A percentile compares a stretch with the other conserved stretches of the same genome.
Conservation (phyloP, 2,797 vertebrate species). For the Heliangelus exortis region DNA sequence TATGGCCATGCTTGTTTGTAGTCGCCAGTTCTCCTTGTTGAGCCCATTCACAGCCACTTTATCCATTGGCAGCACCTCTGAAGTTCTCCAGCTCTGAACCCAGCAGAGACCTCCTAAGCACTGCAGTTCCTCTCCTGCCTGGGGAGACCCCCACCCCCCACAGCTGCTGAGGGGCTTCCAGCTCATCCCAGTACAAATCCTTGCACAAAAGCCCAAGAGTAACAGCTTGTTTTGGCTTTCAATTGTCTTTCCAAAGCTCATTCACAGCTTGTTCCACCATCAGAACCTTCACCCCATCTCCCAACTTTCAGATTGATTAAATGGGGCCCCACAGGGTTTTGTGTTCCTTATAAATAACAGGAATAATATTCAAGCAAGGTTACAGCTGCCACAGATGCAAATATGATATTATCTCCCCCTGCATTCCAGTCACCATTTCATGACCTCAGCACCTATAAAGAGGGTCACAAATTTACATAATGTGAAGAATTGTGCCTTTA, state of each 20-base stretch:
- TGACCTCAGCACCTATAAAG: background rate
- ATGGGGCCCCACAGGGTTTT: background rate
- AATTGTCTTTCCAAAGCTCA: background rate
- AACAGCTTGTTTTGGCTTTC: background rate
- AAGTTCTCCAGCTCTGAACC: background rate
- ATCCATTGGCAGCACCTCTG: background rate
- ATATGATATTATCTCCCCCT: constrained; percentile 16
- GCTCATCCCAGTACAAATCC: background rate
- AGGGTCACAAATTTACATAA: constrained; percentile 7
- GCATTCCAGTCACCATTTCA: constrained; percentile 28
- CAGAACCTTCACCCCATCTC: background rate
- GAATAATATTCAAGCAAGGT: background rate
- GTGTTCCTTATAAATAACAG: background rate
- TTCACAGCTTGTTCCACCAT: background rate
- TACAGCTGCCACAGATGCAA: constrained; percentile 41
- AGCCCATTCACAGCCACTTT: background rate
- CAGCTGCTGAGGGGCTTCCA: background rate
- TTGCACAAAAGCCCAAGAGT: background rate
- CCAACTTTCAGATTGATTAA: background rate
- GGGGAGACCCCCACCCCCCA: background rate
- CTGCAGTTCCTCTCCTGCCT: background rate
- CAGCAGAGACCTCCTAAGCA: background rate
- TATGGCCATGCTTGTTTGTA: too few relatives aligned
- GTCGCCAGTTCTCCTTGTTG: background rate
- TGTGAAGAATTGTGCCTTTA: background rate